These are phyloP conservation scores for Turritopsis dohrnii DNA, from an alignment of 30 jellyfish, hydroid and myxozoan species.

Conservation along the genomic window DNA sequence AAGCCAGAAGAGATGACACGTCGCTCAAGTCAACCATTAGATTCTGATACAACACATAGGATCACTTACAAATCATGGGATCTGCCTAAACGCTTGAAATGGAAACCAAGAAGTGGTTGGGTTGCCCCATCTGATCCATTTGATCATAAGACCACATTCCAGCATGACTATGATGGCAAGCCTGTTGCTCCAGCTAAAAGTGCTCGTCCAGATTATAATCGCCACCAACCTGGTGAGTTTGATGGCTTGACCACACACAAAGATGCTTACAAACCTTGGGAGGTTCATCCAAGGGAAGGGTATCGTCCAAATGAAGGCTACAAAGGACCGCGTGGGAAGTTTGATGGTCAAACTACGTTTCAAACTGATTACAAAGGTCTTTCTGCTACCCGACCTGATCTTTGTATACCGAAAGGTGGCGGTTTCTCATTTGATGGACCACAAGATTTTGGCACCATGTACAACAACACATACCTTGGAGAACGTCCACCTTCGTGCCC, in stretches of 20 bases:
- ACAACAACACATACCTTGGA: slow-evolving; percentile 47
- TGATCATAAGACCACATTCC: slow-evolving; percentile 68
- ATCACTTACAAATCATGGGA: slow-evolving; percentile 72
- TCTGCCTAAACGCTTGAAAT: slow-evolving; percentile 41
- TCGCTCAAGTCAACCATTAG: slow-evolving; percentile 66
- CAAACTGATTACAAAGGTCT: slow-evolving; percentile 65
- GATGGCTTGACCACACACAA: slow-evolving; percentile 82
- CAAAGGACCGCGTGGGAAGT: slow-evolving; percentile 69
- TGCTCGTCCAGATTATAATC: slow-evolving; percentile 58
- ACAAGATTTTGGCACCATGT: slow-evolving; percentile 73
- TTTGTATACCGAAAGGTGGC: slow-evolving; percentile 72
- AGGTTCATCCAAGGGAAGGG: slow-evolving; percentile 40
- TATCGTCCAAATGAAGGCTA: slow-evolving; percentile 64
- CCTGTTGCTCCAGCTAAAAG: slow-evolving; percentile 61
- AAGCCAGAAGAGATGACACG: slow-evolving; percentile 58
- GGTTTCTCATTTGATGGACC: slow-evolving; percentile 60
- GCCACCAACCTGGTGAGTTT: slow-evolving; percentile 68
- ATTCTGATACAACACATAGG: slow-evolving; percentile 74
- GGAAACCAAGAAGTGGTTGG: slow-evolving; percentile 93
- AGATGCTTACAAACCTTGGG: slow-evolving; percentile 93
- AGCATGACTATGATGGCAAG: slow-evolving; percentile 73
- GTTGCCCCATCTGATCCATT: slow-evolving; percentile 59
- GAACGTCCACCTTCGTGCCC: slow-evolving; percentile 75
- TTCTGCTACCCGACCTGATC: slow-evolving; percentile 50
- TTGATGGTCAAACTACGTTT: slow-evolving; percentile 85